Conservation (phyloP, 2,888 invertebrate species). For the Pseudanteris insignis region DNA sequence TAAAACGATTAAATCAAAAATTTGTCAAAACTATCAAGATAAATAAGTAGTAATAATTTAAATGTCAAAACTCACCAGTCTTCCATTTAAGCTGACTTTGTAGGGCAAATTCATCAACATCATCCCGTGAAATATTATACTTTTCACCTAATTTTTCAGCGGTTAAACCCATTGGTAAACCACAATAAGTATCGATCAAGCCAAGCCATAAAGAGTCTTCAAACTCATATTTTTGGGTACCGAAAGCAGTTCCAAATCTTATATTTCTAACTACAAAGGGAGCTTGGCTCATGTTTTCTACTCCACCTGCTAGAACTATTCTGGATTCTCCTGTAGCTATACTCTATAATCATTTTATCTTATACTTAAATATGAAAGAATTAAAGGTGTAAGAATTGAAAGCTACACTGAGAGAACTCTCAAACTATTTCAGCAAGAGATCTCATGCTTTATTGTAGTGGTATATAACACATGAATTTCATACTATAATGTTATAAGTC, state of each 20-base stretch:
- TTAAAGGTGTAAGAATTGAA: too few species aligned
- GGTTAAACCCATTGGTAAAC: conserved; percentile 94
- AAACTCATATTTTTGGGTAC: conserved; percentile 76
- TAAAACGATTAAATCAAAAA: too few species aligned
- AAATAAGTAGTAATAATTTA: neutral
- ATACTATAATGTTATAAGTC: too few species aligned
- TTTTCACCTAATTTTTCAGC: conserved; percentile 92
- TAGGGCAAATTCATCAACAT: conserved; percentile 86
- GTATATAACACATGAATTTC: too few species aligned
- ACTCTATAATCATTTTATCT: conserved; percentile 70
- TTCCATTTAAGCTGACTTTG: conserved; percentile 90
- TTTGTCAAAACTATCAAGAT: too few species aligned
- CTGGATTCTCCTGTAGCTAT: conserved; percentile 85
- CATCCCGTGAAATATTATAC: conserved; percentile 81
- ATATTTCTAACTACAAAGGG: conserved; percentile 87
- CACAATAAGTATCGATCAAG: conserved; percentile 87
- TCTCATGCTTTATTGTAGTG: too few species aligned
- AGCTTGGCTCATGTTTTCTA: conserved; percentile 94
- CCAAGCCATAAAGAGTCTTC: conserved; percentile 93
- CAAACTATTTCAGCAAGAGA: too few species aligned
- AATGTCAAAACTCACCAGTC: conserved; percentile 69
- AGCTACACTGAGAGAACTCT: too few species aligned
- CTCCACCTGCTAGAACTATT: conserved; percentile 89
- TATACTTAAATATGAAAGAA: too few species aligned
- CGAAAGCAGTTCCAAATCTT: conserved; percentile 89